Evolutionary conservation across 2,113 vertebrate species (phyloP).

Genomic region (Labeo catla): DNA sequence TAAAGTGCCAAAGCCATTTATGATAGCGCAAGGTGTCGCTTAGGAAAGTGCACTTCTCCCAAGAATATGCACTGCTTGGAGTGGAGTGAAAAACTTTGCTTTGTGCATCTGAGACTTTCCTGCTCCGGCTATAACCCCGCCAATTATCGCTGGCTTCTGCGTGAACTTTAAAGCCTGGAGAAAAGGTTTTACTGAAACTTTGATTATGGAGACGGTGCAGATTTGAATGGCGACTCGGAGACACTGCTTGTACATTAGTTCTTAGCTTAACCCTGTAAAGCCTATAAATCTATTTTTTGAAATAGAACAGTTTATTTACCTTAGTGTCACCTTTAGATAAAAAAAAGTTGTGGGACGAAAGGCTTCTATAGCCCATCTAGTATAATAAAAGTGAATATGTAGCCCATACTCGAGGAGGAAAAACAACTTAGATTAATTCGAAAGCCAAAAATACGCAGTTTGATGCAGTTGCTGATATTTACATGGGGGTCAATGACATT

Average conservation of each 20-base stretch:
- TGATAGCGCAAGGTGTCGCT: constrained; percentile 69
- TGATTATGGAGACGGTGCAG: neutral
- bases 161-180: constrained; percentile 20
- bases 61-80: constrained; percentile 66
- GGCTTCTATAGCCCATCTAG: neutral
- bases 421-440: neutral
- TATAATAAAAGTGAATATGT: neutral
- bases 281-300: constrained; percentile 50
- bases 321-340: neutral
- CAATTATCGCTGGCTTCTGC: constrained; percentile 63
- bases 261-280: neutral
- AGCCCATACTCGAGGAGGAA: neutral
- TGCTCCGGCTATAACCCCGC: constrained; percentile 38
- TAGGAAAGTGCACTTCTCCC: constrained; percentile 65
- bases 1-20: constrained; percentile 60
- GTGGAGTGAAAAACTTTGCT: constrained; percentile 63
- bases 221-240: constrained; percentile 8
- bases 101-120: constrained; percentile 40
- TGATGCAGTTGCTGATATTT: neutral
- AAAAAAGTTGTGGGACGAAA: neutral
- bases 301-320: neutral
- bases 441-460: neutral
- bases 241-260: neutral
- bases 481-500: neutral
- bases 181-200: neutral